Evolutionary conservation across 2,113 vertebrate species (phyloP).

Genomic region (Centropristis striata): DNA sequence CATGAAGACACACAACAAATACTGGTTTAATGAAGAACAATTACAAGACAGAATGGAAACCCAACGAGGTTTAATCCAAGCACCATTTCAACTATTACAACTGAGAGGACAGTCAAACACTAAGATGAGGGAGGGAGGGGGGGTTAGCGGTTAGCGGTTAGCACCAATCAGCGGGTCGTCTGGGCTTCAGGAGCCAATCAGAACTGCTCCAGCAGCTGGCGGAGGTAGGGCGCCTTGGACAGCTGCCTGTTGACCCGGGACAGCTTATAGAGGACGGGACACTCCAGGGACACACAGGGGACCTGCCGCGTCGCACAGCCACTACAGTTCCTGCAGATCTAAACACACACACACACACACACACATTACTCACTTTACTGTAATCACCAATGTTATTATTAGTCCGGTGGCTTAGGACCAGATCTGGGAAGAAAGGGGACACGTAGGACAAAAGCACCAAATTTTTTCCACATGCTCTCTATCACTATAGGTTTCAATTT

Average conservation of each 20-base stretch:
- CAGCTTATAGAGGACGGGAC: conserved; percentile 95
- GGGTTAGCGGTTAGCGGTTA: conserved; percentile 38
- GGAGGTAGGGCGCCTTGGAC: conserved; percentile 94
- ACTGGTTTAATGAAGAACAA: conserved; percentile 60
- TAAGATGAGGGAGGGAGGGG: not conserved
- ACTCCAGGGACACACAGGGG: conserved; percentile 94
- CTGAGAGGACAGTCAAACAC: conserved; percentile 52
- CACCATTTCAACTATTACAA: conserved; percentile 70
- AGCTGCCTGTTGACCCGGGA: conserved; percentile 92
- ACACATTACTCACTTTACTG: too few relatives aligned
- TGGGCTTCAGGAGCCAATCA: conserved; percentile 73
- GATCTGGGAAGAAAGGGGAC: too few relatives aligned
- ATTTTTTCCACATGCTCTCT: too few relatives aligned
- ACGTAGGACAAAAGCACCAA: too few relatives aligned
- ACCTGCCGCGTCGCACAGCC: conserved; percentile 91
- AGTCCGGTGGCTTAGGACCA: too few relatives aligned
- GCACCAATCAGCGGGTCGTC: conserved; percentile 71
- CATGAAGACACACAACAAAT: conserved; percentile 52
- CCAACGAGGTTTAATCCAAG: conserved; percentile 64
- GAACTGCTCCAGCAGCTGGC: conserved; percentile 97
- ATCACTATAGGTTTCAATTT: too few relatives aligned
- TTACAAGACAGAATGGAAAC: conserved; percentile 63
- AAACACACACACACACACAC: conserved; percentile 33
- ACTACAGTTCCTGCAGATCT: conserved; percentile 96
- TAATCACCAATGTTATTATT: too few relatives aligned